phyloP scores from a whole-genome alignment of 2,888 invertebrate species.

The Euplagia quadripunctaria region DNA sequence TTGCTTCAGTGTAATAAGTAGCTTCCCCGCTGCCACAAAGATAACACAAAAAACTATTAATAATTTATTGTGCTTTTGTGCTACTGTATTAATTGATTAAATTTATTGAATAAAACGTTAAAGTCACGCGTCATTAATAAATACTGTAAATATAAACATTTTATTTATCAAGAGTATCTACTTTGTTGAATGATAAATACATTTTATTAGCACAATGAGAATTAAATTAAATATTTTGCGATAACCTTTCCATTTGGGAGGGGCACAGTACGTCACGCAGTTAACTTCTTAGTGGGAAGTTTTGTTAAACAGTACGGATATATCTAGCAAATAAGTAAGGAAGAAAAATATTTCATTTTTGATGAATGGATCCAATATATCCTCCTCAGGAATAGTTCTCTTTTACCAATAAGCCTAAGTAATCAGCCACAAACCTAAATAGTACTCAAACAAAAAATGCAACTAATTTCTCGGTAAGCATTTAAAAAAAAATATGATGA shows the following conservation, averaged over 20 bases:
- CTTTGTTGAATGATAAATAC: neutral
- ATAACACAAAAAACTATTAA: neutral
- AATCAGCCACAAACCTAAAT: too few relatives aligned
- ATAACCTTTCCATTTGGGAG: conserved; percentile 13
- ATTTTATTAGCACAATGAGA: neutral
- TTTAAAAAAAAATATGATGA: too few relatives aligned
- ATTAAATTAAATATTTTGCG: conserved; percentile 12
- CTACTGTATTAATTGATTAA: neutral
- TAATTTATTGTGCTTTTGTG: neutral
- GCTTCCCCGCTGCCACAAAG: too few relatives aligned
- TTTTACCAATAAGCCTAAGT: too few relatives aligned
- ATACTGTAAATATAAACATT: neutral
- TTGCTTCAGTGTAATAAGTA: too few relatives aligned
- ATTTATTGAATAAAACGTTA: neutral
- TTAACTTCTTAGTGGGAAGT: neutral
- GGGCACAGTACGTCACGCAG: neutral
- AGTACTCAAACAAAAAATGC: too few relatives aligned
- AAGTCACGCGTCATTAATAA: neutral
- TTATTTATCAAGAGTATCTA: neutral
- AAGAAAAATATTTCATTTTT: too few relatives aligned
- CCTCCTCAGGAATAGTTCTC: too few relatives aligned
- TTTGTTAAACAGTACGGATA: too few relatives aligned
- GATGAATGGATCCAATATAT: too few relatives aligned
- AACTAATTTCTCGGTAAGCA: too few relatives aligned
- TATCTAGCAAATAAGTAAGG: too few relatives aligned